These are phyloP conservation scores for Minunthozetes semirufus DNA, from an alignment of 2,888 invertebrate species.

Conservation along the genomic window DNA sequence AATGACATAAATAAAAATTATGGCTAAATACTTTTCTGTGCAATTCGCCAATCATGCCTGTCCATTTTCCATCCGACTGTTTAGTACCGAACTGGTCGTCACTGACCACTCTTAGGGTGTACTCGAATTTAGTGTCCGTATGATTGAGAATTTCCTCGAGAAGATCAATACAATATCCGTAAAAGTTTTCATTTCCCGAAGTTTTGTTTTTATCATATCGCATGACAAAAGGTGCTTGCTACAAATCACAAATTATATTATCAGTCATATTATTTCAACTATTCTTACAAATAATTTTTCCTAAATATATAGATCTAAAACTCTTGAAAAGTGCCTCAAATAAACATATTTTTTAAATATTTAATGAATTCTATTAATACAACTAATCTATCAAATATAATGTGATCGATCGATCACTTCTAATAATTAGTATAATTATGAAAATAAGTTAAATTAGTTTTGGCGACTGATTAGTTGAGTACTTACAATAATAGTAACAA, in stretches of 20 bases:
- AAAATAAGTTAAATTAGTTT: no score
- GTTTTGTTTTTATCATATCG: constrained; percentile 45
- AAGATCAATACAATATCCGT: constrained; percentile 89
- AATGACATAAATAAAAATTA: no score
- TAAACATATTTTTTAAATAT: no score
- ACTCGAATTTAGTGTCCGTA: constrained; percentile 80
- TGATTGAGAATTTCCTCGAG: constrained; percentile 76
- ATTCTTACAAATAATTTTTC: background rate
- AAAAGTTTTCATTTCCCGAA: constrained; percentile 43
- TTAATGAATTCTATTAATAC: no score
- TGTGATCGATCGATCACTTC: no score
- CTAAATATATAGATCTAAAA: no score
- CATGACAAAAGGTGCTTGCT: constrained; percentile 54
- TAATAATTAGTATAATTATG: no score
- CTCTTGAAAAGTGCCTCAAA: no score
- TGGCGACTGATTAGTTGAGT: no score
- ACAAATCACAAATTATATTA: background rate
- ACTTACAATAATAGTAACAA: constrained; percentile 74
- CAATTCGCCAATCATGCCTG: constrained; percentile 56
- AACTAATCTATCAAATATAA: no score
- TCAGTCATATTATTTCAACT: background rate
- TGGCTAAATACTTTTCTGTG: constrained; percentile 61
- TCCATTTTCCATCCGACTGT: constrained; percentile 78
- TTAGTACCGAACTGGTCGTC: constrained; percentile 82
- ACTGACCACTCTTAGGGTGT: constrained; percentile 57